Conservation (phyloP, 30 jellyfish, hydroid and myxozoan genomes). For the Clytia hemisphaerica region DNA sequence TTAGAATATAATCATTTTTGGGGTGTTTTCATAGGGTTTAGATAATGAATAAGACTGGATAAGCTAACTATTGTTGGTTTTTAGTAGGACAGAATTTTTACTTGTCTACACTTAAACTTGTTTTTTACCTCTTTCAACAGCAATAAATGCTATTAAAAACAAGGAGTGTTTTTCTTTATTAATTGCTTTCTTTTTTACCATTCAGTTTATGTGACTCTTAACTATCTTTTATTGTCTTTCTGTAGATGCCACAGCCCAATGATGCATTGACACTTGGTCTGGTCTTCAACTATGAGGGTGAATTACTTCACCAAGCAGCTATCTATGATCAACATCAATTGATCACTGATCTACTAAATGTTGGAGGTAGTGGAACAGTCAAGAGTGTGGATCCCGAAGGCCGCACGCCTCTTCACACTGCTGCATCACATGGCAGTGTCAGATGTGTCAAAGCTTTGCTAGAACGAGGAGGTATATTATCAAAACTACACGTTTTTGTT, state of each 20-base stretch:
- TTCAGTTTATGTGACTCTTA: not conserved
- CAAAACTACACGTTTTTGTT: not conserved
- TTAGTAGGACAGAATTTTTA: not conserved
- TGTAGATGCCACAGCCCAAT: slow-evolving; percentile 7
- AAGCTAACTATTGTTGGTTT: too few relatives aligned
- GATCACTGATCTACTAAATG: slow-evolving; percentile 41
- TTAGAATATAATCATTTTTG: too few relatives aligned
- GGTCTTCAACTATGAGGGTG: slow-evolving; percentile 45
- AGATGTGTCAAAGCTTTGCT: slow-evolving; percentile 61
- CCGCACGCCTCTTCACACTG: slow-evolving; percentile 79
- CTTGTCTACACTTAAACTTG: not conserved
- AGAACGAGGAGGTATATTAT: slow-evolving; percentile 56
- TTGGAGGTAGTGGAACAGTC: slow-evolving; percentile 73
- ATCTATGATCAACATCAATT: slow-evolving; percentile 44
- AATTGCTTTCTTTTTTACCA: too few relatives aligned
- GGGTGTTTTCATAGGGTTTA: too few relatives aligned
- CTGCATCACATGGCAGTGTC: slow-evolving; percentile 67
- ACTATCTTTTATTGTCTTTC: not conserved
- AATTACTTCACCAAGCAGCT: slow-evolving; percentile 59
- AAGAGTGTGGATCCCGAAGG: slow-evolving; percentile 47
- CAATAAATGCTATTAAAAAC: not conserved
- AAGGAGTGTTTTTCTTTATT: not conserved
- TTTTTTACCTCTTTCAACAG: not conserved
- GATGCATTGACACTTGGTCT: slow-evolving; percentile 31
- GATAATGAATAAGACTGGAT: too few relatives aligned